Base-by-base conservation (phyloP, 1,140 invertebrate genomes). In the Ceratosolen fusciceps region DNA sequence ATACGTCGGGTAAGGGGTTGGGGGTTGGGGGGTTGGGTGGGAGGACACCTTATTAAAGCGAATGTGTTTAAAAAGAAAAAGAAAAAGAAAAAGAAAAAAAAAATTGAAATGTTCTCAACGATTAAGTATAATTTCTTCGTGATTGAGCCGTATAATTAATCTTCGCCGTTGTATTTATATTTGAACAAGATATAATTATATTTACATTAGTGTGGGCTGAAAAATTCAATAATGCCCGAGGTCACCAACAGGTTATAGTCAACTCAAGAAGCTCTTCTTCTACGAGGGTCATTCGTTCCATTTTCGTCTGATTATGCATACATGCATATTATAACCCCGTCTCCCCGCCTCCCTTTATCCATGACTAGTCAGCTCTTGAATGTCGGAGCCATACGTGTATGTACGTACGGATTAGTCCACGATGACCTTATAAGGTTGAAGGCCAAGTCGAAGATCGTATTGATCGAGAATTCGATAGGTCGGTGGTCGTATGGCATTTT, bases 361-460 rank as follows among this genome's bases (percentile, higher is more conserved):
- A 12, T 82, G 54, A 60, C 52, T 54, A n/a, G n/a, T n/a, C n/a
- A n/a, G n/a, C n/a, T n/a, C n/a, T n/a, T n/a, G n/a, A n/a, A n/a
- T n/a, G n/a, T n/a, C n/a, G n/a, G n/a, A n/a, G n/a, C n/a, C n/a
- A n/a, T n/a, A n/a, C n/a, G n/a, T n/a, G n/a, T n/a, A n/a, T 52
- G 52, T n/a, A 77, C 72, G 21, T 43, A 39, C 1, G 47, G 31
- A 37, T 60, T 52, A 71, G 3, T 34, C 34, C 43, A 21, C 26
- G 37, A 39, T n/a, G 39, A 67, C 43, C 5, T 4, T 67, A 43
- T n/a, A 16, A 43, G 7, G 4, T 24, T 29, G 82, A 60, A 72
- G 70, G 70, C 31, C 70, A 72, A 56, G 49, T 24, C 52, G n/a
- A 72, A 72, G 43, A 72, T 21, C 56, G 14, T n/a, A 72, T 72